A percentile compares a stretch with the other conserved stretches of the same genome.
Conservation (phyloP, 2,113 vertebrate genomes). For the Campylomormyrus numenius region DNA sequence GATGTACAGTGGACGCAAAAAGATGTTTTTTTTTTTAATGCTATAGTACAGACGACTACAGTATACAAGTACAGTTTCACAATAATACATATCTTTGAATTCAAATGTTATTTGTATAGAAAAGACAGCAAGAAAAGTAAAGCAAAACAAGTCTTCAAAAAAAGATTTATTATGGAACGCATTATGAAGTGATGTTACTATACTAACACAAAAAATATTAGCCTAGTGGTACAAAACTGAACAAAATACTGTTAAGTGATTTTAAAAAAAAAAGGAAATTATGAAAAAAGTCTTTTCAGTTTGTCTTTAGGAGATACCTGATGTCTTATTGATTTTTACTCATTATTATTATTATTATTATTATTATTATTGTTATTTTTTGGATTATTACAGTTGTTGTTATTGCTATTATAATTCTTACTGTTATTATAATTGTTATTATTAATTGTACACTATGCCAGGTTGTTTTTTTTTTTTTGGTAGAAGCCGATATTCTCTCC, state of each 20-base stretch:
- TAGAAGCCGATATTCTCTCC: slow-evolving; percentile 54
- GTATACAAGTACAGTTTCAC: slow-evolving; percentile 44
- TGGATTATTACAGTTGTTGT: slow-evolving; percentile 65
- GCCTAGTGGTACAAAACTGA: slow-evolving; percentile 59
- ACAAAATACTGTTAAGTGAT: slow-evolving; percentile 69
- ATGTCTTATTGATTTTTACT: slow-evolving; percentile 62
- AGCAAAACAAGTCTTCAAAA: slow-evolving; percentile 63
- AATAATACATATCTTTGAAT: slow-evolving; percentile 64
- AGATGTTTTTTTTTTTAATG: slow-evolving; percentile 8
- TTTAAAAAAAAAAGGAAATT: slow-evolving; percentile 53
- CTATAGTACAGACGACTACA: slow-evolving; percentile 43
- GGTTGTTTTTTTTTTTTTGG: slow-evolving; percentile 48
- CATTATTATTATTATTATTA: slow-evolving; percentile 47
- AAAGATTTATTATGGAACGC: slow-evolving; percentile 61
- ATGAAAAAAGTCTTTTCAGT: slow-evolving; percentile 48
- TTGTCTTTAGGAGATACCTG: slow-evolving; percentile 65
- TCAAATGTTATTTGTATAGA: slow-evolving; percentile 67
- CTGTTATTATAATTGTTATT: slow-evolving; percentile 49
- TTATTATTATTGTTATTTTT: slow-evolving; percentile 40
- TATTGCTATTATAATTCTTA: slow-evolving; percentile 58
- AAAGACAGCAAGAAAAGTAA: slow-evolving; percentile 50
- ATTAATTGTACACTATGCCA: slow-evolving; percentile 64
- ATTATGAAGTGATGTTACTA: slow-evolving; percentile 60
- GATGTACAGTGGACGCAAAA: background rate
- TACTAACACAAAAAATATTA: slow-evolving; percentile 76